Percentiles rank a stretch among this genome's conserved stretches.
Conservation (phyloP, 2,113 vertebrate genomes). For the Manacus vitellinus region DNA sequence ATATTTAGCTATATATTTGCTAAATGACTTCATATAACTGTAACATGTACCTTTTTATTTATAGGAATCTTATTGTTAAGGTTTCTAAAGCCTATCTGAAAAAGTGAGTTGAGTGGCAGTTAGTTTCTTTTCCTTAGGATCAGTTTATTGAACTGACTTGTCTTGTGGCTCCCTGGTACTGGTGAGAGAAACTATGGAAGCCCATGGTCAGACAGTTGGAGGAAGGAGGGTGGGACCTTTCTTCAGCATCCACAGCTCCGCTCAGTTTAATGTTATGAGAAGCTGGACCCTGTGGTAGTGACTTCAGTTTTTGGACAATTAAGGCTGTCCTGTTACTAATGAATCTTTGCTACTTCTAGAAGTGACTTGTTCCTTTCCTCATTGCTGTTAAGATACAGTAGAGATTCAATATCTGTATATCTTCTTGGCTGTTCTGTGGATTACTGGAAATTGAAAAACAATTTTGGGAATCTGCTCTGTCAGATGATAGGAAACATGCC, state of each 20-base stretch:
- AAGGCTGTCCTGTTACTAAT: neutral
- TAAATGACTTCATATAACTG: neutral
- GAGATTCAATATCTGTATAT: accelerated
- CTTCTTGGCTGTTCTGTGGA: neutral
- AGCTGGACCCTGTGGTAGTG: neutral
- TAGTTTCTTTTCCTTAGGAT: neutral
- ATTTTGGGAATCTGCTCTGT: neutral
- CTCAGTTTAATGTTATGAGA: neutral
- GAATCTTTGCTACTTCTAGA: neutral
- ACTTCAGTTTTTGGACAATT: neutral
- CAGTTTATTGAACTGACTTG: neutral
- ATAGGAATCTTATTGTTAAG: neutral
- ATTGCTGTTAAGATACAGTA: neutral
- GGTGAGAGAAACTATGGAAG: neutral
- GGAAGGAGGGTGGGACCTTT: neutral
- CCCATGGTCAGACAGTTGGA: neutral
- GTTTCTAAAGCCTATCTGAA: neutral
- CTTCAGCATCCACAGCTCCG: neutral
- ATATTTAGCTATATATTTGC: neutral
- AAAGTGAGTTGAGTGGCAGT: neutral
- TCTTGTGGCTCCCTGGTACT: neutral
- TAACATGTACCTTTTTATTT: neutral
- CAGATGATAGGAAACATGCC: neutral
- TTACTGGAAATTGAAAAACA: neutral
- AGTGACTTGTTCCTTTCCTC: neutral